phyloP scores from a whole-genome alignment of 2,888 invertebrate species.

The Hyposoter didymator region DNA sequence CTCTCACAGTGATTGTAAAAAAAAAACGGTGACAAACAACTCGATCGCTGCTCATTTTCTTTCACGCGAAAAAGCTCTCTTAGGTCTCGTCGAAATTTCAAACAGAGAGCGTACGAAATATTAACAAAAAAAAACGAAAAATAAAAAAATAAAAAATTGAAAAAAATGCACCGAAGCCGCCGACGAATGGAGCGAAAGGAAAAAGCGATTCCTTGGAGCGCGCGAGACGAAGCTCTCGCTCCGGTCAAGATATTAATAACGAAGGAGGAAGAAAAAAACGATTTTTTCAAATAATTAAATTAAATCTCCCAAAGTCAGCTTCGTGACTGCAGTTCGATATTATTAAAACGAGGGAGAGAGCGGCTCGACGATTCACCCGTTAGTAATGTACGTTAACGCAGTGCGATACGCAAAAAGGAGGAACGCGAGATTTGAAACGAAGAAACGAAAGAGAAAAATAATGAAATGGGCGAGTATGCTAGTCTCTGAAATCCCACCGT shows the following conservation, averaged over 20 bases:
- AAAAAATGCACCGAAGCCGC: neutral
- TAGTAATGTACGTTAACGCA: constrained; percentile 47
- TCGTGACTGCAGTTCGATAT: constrained; percentile 70
- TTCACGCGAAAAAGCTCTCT: constrained; percentile 47
- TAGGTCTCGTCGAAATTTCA: constrained; percentile 45
- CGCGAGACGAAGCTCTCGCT: constrained; percentile 38
- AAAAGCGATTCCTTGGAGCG: constrained; percentile 34
- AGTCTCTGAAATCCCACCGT: constrained; percentile 72
- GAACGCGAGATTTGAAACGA: neutral
- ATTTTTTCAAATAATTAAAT: neutral
- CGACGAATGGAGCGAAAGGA: neutral
- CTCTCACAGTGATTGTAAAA: constrained; percentile 48
- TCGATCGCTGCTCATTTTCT: constrained; percentile 31
- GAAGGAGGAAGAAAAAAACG: constrained; percentile 35
- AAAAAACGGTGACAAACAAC: constrained; percentile 48
- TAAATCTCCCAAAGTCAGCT: constrained; percentile 43
- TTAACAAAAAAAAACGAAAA: constrained; percentile 29
- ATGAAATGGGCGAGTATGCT: constrained; percentile 72
- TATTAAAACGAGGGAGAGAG: constrained; percentile 47
- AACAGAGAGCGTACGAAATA: constrained; percentile 30
- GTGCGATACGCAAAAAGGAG: constrained; percentile 21
- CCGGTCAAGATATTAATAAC: constrained; percentile 19
- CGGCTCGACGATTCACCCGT: constrained; percentile 53
- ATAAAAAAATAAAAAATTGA: neutral
- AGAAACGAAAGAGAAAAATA: constrained; percentile 37